Base-by-base conservation (phyloP, 2,888 invertebrate genomes). In the Agrotis clavis region DNA sequence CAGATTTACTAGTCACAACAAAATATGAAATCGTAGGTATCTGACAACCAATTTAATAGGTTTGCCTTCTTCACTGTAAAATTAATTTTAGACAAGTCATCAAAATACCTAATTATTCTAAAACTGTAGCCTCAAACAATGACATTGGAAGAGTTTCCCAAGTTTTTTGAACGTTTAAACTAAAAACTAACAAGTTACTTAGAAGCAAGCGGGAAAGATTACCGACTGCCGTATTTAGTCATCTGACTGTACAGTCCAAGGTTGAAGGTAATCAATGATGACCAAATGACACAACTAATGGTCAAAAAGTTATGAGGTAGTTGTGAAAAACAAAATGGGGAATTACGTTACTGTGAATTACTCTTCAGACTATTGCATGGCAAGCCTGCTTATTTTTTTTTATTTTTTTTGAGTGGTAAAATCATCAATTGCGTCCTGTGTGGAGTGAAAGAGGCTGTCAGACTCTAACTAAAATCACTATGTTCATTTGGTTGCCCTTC, bases 201-300 rank as follows among this genome's bases (percentile, higher is more conserved):
- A 73, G 53, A 57, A 71, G 50, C 35, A 41, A 16, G n/a, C 45
- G 19, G 35, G n/a, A 2, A 45, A 67, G 54, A 62, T 61, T 48
- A 54, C 13, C 18, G 25, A 50, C 76, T 75, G 35, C 67, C 61
- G 47, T 54, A 56, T 56, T 68, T 48, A 45, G 57, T 47, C 66
- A 69, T 48, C 75, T 25, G 18, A 45, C 45, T 30, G 21, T 14
- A 30, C 66, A n/a, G n/a, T 6, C 5, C 67, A 70, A 81, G 80
- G 77, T 54, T 69, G 18, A 2, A 66, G 53, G 63, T 71, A 54
- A 60, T 63, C 60, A 16, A 60, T 62, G 64, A 60, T 72, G 68
- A n/a, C 14, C 19, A 19, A 80, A 76, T 71, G 64, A 57, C 67
- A 80, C 79, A 51, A 61, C 51, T 51, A 48, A 57, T 77, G 63